Conservation (phyloP, 2,888 invertebrate genomes). For the Tipula vernalis region DNA sequence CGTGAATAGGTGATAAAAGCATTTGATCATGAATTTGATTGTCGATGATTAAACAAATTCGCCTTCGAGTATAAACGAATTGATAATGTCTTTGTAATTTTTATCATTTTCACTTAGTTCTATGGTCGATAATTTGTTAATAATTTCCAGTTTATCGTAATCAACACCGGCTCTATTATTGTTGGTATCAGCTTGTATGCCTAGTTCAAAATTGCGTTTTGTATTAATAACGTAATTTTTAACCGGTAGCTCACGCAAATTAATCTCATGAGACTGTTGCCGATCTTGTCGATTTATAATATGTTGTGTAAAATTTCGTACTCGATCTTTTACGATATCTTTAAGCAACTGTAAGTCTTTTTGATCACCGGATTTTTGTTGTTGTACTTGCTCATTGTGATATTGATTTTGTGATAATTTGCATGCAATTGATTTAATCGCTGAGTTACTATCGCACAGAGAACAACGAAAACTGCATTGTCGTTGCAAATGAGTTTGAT, state of each 20-base stretch:
- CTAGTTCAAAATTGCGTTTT: neutral
- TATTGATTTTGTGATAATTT: conserved; percentile 22
- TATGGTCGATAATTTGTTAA: neutral
- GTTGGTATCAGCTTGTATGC: neutral
- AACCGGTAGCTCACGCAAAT: neutral
- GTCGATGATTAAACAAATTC: conserved; percentile 15
- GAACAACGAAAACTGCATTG: conserved; percentile 11
- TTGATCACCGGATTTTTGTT: neutral
- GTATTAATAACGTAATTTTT: neutral
- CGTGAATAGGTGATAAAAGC: neutral
- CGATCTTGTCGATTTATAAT: neutral
- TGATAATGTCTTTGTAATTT: conserved; percentile 11
- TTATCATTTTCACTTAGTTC: conserved; percentile 1
- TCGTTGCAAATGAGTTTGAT: conserved; percentile 11
- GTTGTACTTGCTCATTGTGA: conserved; percentile 17
- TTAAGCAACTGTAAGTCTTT: neutral
- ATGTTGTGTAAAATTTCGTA: neutral
- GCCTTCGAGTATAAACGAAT: conserved; percentile 17
- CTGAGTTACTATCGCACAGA: neutral
- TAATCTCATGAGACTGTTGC: neutral
- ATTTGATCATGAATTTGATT: neutral
- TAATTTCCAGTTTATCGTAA: neutral
- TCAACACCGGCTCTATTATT: neutral
- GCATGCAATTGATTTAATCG: conserved; percentile 13
- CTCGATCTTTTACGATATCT: conserved; percentile 7